Evolutionary conservation across 2,888 invertebrate genomes (phyloP), one percentile per base, ranked within the genome.

Genomic region (Thera britannica): DNA sequence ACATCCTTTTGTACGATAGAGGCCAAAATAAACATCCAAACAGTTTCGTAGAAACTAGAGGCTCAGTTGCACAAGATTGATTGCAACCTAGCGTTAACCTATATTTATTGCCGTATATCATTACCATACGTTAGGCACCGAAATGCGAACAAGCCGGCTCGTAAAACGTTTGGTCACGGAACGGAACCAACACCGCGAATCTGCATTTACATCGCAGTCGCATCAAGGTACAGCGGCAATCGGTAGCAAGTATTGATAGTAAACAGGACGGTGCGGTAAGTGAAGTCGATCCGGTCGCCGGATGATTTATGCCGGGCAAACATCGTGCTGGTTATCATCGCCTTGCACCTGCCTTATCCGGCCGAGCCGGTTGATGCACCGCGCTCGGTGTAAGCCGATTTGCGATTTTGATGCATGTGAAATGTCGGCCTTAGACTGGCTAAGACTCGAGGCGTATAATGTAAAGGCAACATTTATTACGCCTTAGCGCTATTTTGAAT

Each of bases 311-410:
- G 73, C 79, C 75, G 78, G 77, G 85, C 83, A 89, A 90, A 90
- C 87, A 89, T 82, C 77, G 83, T 75, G 77, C 77, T 77, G 79
- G 87, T 87, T 90, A 90, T 90, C 90, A 80, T 67, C 81, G 78
- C 80, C 85, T 86, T 83, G 85, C 89, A 90, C 89, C 89, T 89
- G 89, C 84, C 85, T 88, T 85, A 86, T 83, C 83, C 85, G 77
- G 69, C 73, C 65, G 73, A 70, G 71, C 72, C 65, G 65, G 68
- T 62, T 68, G 75, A 72, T 74, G 75, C 75, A 72, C 72, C 73
- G 65, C 75, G 75, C 71, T 77, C 76, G 75, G 59, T 66, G 70
- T 90, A 88, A 90, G 88, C 88, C 82, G 89, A 85, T 90, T 90
- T 87, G 75, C 75, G 84, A 83, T 84, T 89, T 84, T 84, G 85